Conservation (phyloP, 2,797 vertebrate species). For the Loris lydekkerianus region DNA sequence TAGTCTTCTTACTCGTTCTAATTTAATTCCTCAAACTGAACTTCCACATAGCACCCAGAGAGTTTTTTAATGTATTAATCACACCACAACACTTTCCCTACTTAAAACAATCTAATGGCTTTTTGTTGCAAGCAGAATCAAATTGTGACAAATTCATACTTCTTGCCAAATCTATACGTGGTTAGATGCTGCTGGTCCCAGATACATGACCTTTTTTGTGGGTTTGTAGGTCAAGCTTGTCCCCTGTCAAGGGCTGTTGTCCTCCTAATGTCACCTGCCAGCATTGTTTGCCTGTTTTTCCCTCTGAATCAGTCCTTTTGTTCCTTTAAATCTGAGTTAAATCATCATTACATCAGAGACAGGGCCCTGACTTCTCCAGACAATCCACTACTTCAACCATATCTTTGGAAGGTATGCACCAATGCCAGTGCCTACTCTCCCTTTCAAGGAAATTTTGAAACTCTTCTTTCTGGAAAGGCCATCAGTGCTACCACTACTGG, state of each 20-base stretch:
- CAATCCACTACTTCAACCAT: background rate
- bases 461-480: too few species aligned
- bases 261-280: background rate
- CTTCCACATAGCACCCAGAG: background rate
- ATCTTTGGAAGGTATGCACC: background rate
- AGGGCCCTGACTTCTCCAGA: background rate
- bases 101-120: background rate
- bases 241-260: background rate
- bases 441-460: too few species aligned
- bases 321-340: conserved; percentile 44
- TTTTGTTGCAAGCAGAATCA: background rate
- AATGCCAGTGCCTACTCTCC: too few species aligned
- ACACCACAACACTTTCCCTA: background rate
- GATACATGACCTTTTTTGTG: background rate
- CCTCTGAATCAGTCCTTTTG: background rate
- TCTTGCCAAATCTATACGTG: background rate
- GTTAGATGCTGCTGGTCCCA: background rate
- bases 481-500: too few species aligned
- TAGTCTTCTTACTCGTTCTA: background rate
- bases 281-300: background rate
- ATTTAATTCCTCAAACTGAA: background rate
- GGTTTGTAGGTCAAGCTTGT: background rate
- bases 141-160: background rate
- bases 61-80: background rate
- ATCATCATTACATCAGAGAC: background rate